Base-by-base conservation (phyloP, 2,888 invertebrate genomes). In the Acronicta leporina region DNA sequence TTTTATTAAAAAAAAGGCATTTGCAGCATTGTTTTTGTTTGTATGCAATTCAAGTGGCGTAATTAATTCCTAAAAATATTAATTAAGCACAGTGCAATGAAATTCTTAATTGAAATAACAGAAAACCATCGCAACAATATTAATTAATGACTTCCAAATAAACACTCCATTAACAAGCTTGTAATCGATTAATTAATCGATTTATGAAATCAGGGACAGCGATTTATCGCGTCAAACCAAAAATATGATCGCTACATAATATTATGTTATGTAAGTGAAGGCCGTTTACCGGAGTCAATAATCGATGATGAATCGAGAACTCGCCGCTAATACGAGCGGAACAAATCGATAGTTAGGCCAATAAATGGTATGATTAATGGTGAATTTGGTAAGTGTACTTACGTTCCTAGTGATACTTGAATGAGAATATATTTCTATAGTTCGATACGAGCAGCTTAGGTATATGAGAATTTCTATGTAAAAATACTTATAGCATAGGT, bases 251-350 rank as follows among this genome's bases (percentile, higher is more conserved):
- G 62, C 71, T 77, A 84, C 82, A 68, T 81, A 64, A 80, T 80
- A 73, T 79, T 75, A 60, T 41, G 56, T 87, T 85, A 84, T 72
- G 79, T 84, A 86, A 89, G 57, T 40, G 56, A 66, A 65, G 65
- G 67, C 58, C 58, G 70, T 67, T 72, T 70, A 66, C 75, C 70
- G 77, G 79, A 77, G 75, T 75, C 75, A 75, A 75, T 83, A 74
- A 81, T 72, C 65, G 75, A 74, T 80, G 60, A 33, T 72, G 75
- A 70, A 75, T 75, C 30, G 61, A 73, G 64, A 80, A 75, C 77
- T 38, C 72, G 68, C 68, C 77, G 68, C 68, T 73, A 75, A 79
- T 80, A 82, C 73, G 75, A 74, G 79, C 67, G 80, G 75, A 83
- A 84, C 83, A 73, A 86, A 86, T 84, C 73, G 74, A 80, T 80